A percentile compares a stretch with the other conserved stretches of the same genome.
Conservation (phyloP, 2,888 invertebrate species). For the Allacma fusca region DNA sequence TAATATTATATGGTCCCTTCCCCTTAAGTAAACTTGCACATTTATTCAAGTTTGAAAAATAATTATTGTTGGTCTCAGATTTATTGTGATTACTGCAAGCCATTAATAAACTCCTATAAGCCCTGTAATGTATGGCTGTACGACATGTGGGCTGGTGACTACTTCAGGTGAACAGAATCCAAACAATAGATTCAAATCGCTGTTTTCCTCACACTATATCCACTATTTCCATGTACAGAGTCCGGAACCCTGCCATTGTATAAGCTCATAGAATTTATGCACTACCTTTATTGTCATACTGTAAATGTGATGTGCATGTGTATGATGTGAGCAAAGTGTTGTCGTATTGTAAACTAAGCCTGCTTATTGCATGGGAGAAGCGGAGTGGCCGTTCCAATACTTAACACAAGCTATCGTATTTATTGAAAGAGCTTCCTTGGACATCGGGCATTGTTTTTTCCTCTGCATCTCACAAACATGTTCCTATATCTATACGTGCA, state of each 20-base stretch:
- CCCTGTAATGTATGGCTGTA: constrained; percentile 1
- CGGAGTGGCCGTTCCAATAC: not conserved
- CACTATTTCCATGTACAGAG: not conserved
- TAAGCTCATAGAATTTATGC: no score
- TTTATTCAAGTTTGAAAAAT: constrained; percentile 23
- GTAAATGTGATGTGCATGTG: no score
- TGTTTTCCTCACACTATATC: not conserved
- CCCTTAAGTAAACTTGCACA: not conserved
- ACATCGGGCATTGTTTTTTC: constrained; percentile 2
- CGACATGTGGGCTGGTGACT: constrained; percentile 14
- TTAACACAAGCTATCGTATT: not conserved
- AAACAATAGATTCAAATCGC: constrained; percentile 30
- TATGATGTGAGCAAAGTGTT: no score
- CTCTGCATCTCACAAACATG: not conserved
- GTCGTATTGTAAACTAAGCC: no score
- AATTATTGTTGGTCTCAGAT: constrained; percentile 31
- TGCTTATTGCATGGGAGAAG: no score
- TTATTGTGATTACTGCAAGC: constrained; percentile 29
- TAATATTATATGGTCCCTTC: no score
- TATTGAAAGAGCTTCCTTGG: not conserved
- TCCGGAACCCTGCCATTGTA: not conserved
- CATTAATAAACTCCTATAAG: constrained; percentile 20
- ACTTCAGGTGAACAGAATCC: constrained; percentile 2
- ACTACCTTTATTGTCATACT: no score
- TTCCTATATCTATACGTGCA: not conserved